Conservation (phyloP, 2,888 invertebrate species). For the Thecocarcelia acutangulata region DNA sequence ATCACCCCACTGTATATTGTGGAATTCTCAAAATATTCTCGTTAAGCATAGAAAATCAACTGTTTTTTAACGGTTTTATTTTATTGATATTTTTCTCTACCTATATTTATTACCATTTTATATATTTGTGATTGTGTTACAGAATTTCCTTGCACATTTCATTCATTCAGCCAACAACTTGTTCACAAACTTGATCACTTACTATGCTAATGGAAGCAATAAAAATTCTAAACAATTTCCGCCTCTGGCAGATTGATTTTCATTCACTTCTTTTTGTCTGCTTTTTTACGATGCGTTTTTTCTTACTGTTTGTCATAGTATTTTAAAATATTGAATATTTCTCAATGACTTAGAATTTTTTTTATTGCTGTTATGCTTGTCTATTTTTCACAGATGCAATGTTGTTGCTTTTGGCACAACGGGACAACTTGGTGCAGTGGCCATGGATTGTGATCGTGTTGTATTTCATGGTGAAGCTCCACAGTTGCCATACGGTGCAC, state of each 20-base stretch:
- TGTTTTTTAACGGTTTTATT: slow-evolving; percentile 49
- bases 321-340: slow-evolving; percentile 41
- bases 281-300: slow-evolving; percentile 17
- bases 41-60: slow-evolving; percentile 25
- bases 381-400: slow-evolving; percentile 81
- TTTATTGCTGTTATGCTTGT: slow-evolving; percentile 75
- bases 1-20: slow-evolving; percentile 14
- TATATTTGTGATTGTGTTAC: slow-evolving; percentile 48
- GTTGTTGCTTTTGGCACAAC: slow-evolving; percentile 82
- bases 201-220: slow-evolving; percentile 68
- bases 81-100: background rate
- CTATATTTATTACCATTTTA: slow-evolving; percentile 28
- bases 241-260: slow-evolving; percentile 68
- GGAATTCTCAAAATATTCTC: slow-evolving; percentile 19
- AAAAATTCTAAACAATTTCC: slow-evolving; percentile 67
- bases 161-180: slow-evolving; percentile 25
- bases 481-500: slow-evolving; percentile 89
- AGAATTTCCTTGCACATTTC: slow-evolving; percentile 42
- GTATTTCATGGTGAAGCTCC: slow-evolving; percentile 91
- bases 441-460: slow-evolving; percentile 91
- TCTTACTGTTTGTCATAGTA: slow-evolving; percentile 28
- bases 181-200: slow-evolving; percentile 29
- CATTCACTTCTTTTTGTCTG: slow-evolving; percentile 41
- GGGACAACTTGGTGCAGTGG: slow-evolving; percentile 83
- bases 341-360: slow-evolving; percentile 56